Evolutionary conservation across 2,888 invertebrate genomes (phyloP), one percentile per base, ranked within the genome.

Genomic region (Agrochola litura): DNA sequence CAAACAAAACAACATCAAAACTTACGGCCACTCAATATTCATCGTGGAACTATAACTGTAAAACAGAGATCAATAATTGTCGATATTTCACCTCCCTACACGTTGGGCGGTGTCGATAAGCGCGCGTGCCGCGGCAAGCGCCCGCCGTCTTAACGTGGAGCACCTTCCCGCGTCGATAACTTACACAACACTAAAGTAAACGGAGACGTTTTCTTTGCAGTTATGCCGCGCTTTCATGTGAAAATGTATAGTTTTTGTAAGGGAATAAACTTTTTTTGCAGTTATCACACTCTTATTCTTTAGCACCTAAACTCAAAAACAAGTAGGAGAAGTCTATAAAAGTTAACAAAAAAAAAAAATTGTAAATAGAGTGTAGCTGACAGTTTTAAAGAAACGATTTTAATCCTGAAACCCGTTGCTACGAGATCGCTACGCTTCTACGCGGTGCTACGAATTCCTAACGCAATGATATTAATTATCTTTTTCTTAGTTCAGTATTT

Each of bases 111-210:
- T 86, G 87, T 89, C 90, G 91, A 89, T 90, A 90, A 70, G 79
- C 79, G 95, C 90, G 91, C 95, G 95, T 96, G 96, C 95, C 94
- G 87, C 89, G 90, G 95, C 96, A 96, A 95, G 91, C 92, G 92
- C 69, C 88, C 86, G 72, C 77, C 93, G 95, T 93, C 96, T 96
- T 96, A 95, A 86, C 93, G 84, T 82, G 68, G 68, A 68, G 89
- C 91, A 94, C 94, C 94, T 94, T 92, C 81, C 66, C 63, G 63
- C 74, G 88, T 93, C 93, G 93, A 93, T 92, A 94, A 93, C 92
- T 92, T 92, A 90, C 88, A 91, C 87, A 88, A 85, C 82, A 77
- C 85, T 85, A 82, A 49, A 76, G 86, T 77, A 86, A 85, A 89
- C 87, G 81, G 77, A 52, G 76, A 76, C 74, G 43, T 75, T 86